Percentiles rank a stretch among this genome's conserved stretches.
Evolutionary conservation across 2,797 vertebrate species (phyloP).

Genomic region (Sphaeramia orbicularis): DNA sequence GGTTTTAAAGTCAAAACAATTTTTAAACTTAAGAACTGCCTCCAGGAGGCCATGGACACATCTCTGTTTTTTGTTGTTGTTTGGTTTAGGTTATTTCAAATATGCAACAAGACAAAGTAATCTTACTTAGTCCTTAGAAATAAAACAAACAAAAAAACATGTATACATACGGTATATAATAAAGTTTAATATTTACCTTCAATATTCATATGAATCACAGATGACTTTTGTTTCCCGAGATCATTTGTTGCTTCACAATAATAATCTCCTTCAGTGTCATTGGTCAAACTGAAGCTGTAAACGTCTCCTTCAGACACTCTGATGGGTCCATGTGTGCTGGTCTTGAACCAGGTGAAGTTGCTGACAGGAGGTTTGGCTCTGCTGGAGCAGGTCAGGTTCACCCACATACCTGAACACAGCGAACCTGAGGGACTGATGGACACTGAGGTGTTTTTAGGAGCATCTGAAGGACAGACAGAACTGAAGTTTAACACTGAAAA

Average conservation of each 20-base stretch:
- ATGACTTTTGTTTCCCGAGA: conserved; percentile 34
- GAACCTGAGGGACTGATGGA: conserved; percentile 42
- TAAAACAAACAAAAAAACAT: too few relatives aligned
- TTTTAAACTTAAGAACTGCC: too few relatives aligned
- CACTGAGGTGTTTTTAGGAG: conserved; percentile 61
- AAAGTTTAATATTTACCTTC: conserved; percentile 42
- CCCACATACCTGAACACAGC: conserved; percentile 54
- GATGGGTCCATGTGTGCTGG: not conserved
- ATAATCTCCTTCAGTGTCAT: conserved; percentile 43
- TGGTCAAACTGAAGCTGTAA: conserved; percentile 42
- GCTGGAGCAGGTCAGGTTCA: conserved; percentile 74
- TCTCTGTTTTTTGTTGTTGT: too few relatives aligned
- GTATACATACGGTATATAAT: too few relatives aligned
- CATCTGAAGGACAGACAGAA: conserved; percentile 55
- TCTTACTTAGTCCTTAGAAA: too few relatives aligned
- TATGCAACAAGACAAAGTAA: too few relatives aligned
- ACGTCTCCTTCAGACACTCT: conserved; percentile 19
- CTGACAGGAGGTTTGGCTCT: conserved; percentile 67
- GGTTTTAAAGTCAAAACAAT: too few relatives aligned
- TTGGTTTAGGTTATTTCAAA: too few relatives aligned
- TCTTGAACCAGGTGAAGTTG: conserved; percentile 68
- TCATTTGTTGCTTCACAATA: conserved; percentile 62
- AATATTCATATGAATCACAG: conserved; percentile 1
- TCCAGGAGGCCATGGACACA: too few relatives aligned
- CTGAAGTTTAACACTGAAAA: not conserved